phyloP scores from a whole-genome alignment of 2,113 vertebrate genomes.

The Sprattus sprattus region DNA sequence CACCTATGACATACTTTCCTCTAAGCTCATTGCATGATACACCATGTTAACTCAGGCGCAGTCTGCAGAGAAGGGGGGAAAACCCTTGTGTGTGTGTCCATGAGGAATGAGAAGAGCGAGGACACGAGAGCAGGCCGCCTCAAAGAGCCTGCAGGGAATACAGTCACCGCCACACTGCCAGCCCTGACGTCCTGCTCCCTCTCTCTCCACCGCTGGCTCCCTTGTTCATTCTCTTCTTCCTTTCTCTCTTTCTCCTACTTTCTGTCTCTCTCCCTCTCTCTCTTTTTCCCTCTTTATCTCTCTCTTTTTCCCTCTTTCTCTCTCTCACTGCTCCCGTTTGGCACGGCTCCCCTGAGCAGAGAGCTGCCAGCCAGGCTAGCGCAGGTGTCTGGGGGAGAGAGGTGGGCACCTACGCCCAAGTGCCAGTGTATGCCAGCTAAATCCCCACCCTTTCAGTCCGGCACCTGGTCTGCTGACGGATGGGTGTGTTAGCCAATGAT shows the following conservation, averaged over 20 bases:
- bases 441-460: slow-evolving; percentile 22
- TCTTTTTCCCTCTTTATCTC: too few relatives aligned
- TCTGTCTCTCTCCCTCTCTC: too few relatives aligned
- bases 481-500: slow-evolving; percentile 38
- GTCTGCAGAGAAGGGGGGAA: not conserved
- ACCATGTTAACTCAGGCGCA: not conserved
- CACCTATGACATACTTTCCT: slow-evolving; percentile 12
- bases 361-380: not conserved
- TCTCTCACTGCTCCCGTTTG: not conserved
- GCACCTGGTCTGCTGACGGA: slow-evolving; percentile 42
- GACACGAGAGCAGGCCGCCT: not conserved
- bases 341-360: not conserved
- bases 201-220: too few relatives aligned
- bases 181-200: not conserved
- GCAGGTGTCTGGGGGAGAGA: not conserved
- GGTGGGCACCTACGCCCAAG: slow-evolving; percentile 24
- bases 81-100: not conserved
- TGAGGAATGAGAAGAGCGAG: not conserved
- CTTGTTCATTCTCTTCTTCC: too few relatives aligned
- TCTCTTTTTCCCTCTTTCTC: too few relatives aligned
- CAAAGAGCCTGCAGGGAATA: not conserved
- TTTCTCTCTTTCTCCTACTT: too few relatives aligned
- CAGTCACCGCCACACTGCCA: not conserved
- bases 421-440: slow-evolving; percentile 26
- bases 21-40: slow-evolving; percentile 9